A percentile compares a stretch with the other conserved stretches of the same genome.
Conservation (phyloP, 2,797 vertebrate species). For the Gymnoscopelus microlampas region DNA sequence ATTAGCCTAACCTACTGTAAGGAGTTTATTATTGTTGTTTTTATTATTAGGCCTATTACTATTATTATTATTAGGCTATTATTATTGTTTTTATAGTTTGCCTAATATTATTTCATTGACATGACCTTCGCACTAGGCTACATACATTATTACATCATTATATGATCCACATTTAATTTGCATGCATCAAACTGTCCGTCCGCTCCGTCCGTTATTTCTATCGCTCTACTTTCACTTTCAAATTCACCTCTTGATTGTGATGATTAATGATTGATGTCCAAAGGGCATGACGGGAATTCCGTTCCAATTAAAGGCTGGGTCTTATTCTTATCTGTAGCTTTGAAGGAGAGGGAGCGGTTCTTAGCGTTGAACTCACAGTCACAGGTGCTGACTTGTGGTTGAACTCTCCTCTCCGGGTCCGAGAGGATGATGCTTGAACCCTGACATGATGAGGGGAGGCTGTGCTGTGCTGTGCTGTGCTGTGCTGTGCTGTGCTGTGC, state of each 20-base stretch:
- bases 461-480: too few relatives aligned
- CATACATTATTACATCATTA: too few relatives aligned
- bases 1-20: too few relatives aligned
- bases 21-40: too few relatives aligned
- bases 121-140: too few relatives aligned
- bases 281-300: conserved; percentile 21
- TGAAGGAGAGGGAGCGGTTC: neutral
- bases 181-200: too few relatives aligned
- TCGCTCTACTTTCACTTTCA: neutral
- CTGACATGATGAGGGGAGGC: neutral
- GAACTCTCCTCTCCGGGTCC: conserved; percentile 6
- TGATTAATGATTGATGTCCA: conserved; percentile 12
- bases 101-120: too few relatives aligned
- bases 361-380: conserved; percentile 1
- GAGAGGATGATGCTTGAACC: conserved; percentile 10
- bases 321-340: conserved; percentile 21
- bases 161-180: too few relatives aligned
- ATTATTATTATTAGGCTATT: too few relatives aligned
- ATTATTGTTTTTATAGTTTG: too few relatives aligned
- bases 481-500: too few relatives aligned
- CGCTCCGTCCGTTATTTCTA: neutral
- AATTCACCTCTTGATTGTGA: neutral
- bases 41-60: too few relatives aligned
- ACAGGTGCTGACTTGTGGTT: conserved; percentile 36
- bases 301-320: conserved; percentile 23